Evolutionary conservation across 2,797 vertebrate species (phyloP).

Genomic region (Pachyuromys duprasi): DNA sequence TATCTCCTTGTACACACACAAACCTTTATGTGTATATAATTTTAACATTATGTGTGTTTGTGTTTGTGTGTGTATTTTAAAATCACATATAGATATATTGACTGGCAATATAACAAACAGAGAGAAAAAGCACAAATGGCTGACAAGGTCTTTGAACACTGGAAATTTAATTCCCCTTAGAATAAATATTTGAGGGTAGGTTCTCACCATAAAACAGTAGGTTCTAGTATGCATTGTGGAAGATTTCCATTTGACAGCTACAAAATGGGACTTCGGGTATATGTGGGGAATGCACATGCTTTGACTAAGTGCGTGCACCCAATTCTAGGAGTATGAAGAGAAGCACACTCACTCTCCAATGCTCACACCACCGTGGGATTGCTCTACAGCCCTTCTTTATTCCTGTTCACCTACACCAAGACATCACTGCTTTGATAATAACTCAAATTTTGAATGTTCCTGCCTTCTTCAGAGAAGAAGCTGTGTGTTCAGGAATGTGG

Average conservation of each 20-base stretch:
- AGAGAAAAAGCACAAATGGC: neutral
- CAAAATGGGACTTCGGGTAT: neutral
- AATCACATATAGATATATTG: neutral
- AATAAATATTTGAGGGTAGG: neutral
- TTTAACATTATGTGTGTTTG: neutral
- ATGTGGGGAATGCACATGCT: neutral
- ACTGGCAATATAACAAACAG: neutral
- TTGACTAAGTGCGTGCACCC: neutral
- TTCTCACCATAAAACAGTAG: neutral
- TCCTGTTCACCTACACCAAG: neutral
- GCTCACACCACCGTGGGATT: neutral
- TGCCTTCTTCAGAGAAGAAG: neutral
- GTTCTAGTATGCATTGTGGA: neutral
- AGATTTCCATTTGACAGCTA: neutral
- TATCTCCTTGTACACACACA: neutral
- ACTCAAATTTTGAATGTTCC: neutral
- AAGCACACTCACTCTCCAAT: neutral
- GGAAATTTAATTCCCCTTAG: constrained; percentile 7
- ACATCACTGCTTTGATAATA: neutral
- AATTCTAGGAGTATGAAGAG: neutral
- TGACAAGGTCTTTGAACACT: neutral
- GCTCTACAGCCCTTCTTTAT: neutral
- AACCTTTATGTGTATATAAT: too few species aligned
- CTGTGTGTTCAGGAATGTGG: neutral
- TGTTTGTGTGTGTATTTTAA: neutral